A percentile compares a stretch with the other conserved stretches of the same genome.
Evolutionary conservation across 2,888 invertebrate species (phyloP).

Genomic region (Ormyrus thymus): DNA sequence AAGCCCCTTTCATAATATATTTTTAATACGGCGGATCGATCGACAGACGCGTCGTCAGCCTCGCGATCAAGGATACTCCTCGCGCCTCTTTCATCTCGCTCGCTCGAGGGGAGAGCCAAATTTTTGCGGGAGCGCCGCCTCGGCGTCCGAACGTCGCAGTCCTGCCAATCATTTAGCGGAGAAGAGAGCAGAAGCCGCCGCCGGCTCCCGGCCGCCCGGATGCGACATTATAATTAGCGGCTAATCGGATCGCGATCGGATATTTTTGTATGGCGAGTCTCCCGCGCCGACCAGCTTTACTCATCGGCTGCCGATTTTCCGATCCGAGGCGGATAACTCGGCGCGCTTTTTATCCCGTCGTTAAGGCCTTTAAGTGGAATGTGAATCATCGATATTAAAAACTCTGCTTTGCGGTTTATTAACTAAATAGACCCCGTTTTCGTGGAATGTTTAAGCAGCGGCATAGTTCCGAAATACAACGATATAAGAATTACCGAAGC

Average conservation of each 20-base stretch:
- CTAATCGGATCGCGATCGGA: constrained; percentile 66
- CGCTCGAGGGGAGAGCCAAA: constrained; percentile 33
- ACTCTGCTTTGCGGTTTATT: no score
- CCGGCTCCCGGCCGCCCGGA: background rate
- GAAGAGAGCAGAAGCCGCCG: background rate
- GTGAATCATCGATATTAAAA: no score
- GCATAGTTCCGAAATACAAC: no score
- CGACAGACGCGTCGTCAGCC: background rate
- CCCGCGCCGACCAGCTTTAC: constrained; percentile 3
- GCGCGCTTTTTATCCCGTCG: background rate
- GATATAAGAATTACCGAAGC: no score
- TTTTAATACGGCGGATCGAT: constrained; percentile 35
- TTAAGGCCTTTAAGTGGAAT: no score
- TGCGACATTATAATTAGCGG: constrained; percentile 66
- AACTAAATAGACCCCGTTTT: no score
- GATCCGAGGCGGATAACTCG: background rate
- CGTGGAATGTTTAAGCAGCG: no score
- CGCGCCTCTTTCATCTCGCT: background rate
- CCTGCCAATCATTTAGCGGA: constrained; percentile 36
- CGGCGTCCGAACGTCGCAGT: background rate
- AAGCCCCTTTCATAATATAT: constrained; percentile 9
- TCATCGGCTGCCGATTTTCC: background rate
- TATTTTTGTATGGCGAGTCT: constrained; percentile 61
- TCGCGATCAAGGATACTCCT: constrained; percentile 29
- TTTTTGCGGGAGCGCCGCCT: constrained; percentile 28